Conservation (phyloP, 2,797 vertebrate genomes). For the Petrocephalus schoutedeni region DNA sequence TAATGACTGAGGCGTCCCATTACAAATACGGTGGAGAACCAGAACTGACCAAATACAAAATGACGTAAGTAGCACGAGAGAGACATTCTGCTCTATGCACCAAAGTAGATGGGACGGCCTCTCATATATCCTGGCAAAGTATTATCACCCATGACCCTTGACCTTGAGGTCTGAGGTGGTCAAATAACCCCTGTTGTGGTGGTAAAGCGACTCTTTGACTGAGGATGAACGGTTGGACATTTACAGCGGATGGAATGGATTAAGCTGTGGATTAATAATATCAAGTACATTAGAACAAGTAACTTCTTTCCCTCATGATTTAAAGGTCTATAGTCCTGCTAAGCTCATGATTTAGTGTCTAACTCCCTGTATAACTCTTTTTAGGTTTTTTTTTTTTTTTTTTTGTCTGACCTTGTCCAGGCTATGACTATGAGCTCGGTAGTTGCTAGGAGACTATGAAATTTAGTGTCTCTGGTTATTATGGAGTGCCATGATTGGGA, state of each 20-base stretch:
- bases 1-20: neutral
- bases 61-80: neutral
- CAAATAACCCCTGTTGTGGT: neutral
- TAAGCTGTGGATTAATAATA: constrained; percentile 53
- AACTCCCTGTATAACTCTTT: constrained; percentile 32
- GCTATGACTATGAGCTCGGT: constrained; percentile 43
- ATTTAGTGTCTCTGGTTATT: constrained; percentile 31
- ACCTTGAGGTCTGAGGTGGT: neutral
- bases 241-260: constrained; percentile 50
- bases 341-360: constrained; percentile 28
- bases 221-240: constrained; percentile 51
- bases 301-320: constrained; percentile 3
- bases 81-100: neutral
- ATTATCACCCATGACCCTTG: neutral
- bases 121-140: neutral
- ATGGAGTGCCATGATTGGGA: constrained; percentile 28
- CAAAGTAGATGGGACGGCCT: neutral
- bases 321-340: constrained; percentile 9
- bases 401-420: constrained; percentile 20
- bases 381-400: neutral
- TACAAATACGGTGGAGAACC: neutral
- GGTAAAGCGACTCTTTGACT: constrained; percentile 54
- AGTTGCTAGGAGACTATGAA: constrained; percentile 56
- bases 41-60: neutral
- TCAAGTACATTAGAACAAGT: constrained; percentile 37